Evolutionary conservation across 2,888 invertebrate genomes (phyloP), one percentile per base, ranked within the genome.

Genomic region (Baronia brevicornis): DNA sequence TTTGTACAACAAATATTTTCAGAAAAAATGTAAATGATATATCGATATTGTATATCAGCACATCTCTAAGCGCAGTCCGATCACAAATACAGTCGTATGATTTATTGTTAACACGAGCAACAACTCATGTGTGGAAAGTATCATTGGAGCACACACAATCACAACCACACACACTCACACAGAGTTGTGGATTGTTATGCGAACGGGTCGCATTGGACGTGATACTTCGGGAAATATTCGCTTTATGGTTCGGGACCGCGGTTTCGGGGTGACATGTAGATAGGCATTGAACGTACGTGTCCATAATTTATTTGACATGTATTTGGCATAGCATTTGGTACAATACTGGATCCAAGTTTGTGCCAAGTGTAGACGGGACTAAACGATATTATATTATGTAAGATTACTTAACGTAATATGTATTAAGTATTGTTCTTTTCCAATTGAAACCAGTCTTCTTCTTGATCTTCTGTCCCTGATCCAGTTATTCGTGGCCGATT

Each of bases 51-150:
- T n/a, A 39, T 29, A 42, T 38, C 31, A 21, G 19, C 33, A 39
- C 66, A 50, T 25, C 65, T 44, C 65, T 54, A 58, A 36, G 5
- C 38, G 38, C 33, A 33, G 41, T 43, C 58, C 64, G 74, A 71
- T 78, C 79, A 80, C 80, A 77, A 80, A 79, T 79, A 79, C 82
- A 80, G 73, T 71, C 64, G 60, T 78, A 80, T 84, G 82, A 84
- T 80, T 84, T 84, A 82, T 79, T 64, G 67, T 69, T 64, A 69
- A 79, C 79, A 75, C 71, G 70, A 57, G 51, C 61, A 57, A 70
- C 74, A 70, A 69, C 60, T 71, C 68, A 66, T 70, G 72, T 73
- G 73, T 65, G 65, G 64, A 60, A 60, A 69, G 70, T 71, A 72
- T 74, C 71, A 65, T 60, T 69, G 58, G 52, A 54, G 43, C 60